Evolutionary conservation across 1,140 invertebrate genomes (phyloP), one percentile per base, ranked within the genome.

Genomic region (Magallana ariakensis): DNA sequence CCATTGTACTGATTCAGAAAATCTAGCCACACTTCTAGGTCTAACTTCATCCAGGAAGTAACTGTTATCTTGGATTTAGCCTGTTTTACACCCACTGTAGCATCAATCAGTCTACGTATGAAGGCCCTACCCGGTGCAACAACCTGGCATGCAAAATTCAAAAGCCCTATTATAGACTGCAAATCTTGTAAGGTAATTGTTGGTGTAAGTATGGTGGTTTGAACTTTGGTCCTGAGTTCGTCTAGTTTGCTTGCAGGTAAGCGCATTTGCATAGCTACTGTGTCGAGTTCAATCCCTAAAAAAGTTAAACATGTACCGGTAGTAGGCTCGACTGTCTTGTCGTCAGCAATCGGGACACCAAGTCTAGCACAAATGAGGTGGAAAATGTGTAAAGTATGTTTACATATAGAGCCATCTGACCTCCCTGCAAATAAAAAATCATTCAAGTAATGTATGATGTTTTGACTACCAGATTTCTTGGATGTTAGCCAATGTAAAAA

Each of bases 241-340:
- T n/a, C 19, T 16, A 55, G 11, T 83, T 83, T 56, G 16, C 33
- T 33, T 33, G 33, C 1, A 33, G 33, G 33, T 33, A 33, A 33
- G 33, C 33, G 0, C 33, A 33, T 55, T 19, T 82, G 62, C 86
- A 83, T 53, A 10, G 54, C 13, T 53, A 22, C 19, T 26, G 53
- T 87, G 15, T 87, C 80, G 0, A 87, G 13, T 46, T 87, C 81
- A 22, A 70, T 75, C 6, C 33, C 84, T n/a, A 46, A 55, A 16
- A 75, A 85, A 5, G 84, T 85, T 9, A 85, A 4, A 70, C 55
- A 75, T 75, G n/a, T n/a, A n/a, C n/a, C n/a, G n/a, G 46, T 75
- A 1, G 62, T 75, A 6, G 62, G 53, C n/a, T 80, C 26, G 0
- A 56, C 46, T 15, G 46, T 85, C 16, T 54, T 82, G 54, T n/a